Percentiles rank a stretch among this genome's conserved stretches.
Conservation (phyloP, 2,797 vertebrate genomes). For the Tangara arthus region DNA sequence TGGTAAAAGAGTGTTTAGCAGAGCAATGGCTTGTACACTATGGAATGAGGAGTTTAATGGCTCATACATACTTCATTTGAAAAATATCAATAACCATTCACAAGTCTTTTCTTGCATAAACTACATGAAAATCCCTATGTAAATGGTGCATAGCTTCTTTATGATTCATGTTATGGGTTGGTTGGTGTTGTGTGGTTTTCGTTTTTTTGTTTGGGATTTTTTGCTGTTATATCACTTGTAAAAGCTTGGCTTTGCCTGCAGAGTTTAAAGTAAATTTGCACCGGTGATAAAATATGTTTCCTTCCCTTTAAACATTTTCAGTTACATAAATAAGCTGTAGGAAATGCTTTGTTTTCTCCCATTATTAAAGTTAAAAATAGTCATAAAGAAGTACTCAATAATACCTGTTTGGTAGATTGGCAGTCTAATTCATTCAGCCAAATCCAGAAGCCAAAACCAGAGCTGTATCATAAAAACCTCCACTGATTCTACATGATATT, state of each 20-base stretch:
- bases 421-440: constrained; percentile 55
- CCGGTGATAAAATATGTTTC: constrained; percentile 67
- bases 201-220: background rate
- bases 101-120: constrained; percentile 69
- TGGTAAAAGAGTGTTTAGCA: constrained; percentile 50
- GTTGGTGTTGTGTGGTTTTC: background rate
- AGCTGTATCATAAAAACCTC: background rate
- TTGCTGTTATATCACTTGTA: constrained; percentile 57
- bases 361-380: constrained; percentile 68
- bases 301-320: constrained; percentile 62
- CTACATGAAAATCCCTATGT: constrained; percentile 67
- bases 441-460: constrained; percentile 48
- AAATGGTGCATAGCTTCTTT: constrained; percentile 75
- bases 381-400: constrained; percentile 54
- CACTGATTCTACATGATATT: background rate
- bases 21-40: constrained; percentile 60
- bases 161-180: constrained; percentile 47
- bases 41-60: constrained; percentile 73
- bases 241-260: constrained; percentile 52
- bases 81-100: constrained; percentile 77
- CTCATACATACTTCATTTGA: constrained; percentile 75
- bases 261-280: constrained; percentile 69
- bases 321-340: constrained; percentile 55
- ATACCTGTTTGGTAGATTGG: constrained; percentile 35
- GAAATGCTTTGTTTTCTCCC: constrained; percentile 56